These are phyloP conservation scores for Neria commutata DNA, from an alignment of 2,888 invertebrate species.

Conservation along the genomic window DNA sequence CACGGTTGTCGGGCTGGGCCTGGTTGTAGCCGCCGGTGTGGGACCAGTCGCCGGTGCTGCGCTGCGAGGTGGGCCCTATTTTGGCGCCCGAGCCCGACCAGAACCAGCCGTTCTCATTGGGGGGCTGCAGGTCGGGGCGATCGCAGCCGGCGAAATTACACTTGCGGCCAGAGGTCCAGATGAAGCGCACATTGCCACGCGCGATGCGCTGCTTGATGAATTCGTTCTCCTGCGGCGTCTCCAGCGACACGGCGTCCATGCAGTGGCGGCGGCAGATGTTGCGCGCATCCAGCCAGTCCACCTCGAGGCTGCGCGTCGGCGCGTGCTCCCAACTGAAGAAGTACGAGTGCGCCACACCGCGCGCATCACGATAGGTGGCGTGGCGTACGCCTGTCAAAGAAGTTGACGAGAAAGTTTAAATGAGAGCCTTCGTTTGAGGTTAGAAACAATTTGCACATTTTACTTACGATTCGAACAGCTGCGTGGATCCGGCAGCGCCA, in stretches of 20 bases:
- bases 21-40: constrained; percentile 86
- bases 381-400: constrained; percentile 78
- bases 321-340: constrained; percentile 93
- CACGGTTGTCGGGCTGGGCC: constrained; percentile 87
- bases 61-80: constrained; percentile 85
- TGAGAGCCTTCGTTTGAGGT: constrained; percentile 4
- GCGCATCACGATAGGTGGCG: constrained; percentile 84
- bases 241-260: constrained; percentile 91
- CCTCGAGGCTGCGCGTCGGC: constrained; percentile 81
- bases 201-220: constrained; percentile 87
- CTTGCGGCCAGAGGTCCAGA: constrained; percentile 91
- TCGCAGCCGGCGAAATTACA: constrained; percentile 92
- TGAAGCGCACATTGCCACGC: constrained; percentile 78
- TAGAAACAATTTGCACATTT: neutral
- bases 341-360: constrained; percentile 87
- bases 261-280: constrained; percentile 91
- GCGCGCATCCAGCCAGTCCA: constrained; percentile 89
- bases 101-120: constrained; percentile 89
- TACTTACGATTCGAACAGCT: constrained; percentile 88
- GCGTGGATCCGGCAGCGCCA: constrained; percentile 86
- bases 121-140: constrained; percentile 80
- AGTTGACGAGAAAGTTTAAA: constrained; percentile 18
- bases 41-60: constrained; percentile 91
- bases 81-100: constrained; percentile 93
- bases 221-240: constrained; percentile 89